Conservation (phyloP, 2,888 invertebrate species). For the Notodonta dromedarius region DNA sequence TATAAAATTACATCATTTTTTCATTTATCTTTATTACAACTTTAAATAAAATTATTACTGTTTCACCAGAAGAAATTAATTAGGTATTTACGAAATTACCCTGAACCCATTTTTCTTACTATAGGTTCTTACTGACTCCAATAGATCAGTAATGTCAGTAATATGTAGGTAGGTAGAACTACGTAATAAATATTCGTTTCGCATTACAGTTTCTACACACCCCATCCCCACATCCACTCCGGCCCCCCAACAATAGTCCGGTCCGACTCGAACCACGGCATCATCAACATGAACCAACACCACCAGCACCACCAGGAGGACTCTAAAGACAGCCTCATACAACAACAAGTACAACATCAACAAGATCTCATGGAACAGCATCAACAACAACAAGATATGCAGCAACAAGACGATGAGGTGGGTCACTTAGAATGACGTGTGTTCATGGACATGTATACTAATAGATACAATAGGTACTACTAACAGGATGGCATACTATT, state of each 20-base stretch:
- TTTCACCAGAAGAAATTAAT: no score
- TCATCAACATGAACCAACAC: slow-evolving; percentile 78
- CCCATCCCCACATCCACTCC: slow-evolving; percentile 76
- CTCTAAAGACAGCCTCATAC: slow-evolving; percentile 79
- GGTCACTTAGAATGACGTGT: neutral
- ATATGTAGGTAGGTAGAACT: no score
- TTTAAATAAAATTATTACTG: no score
- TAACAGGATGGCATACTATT: no score
- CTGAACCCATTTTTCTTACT: neutral
- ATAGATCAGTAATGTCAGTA: no score
- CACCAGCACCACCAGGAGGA: slow-evolving; percentile 69
- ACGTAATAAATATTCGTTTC: slow-evolving; percentile 5
- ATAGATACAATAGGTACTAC: no score
- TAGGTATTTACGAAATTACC: no score
- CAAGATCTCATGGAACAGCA: slow-evolving; percentile 80
- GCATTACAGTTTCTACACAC: slow-evolving; percentile 75
- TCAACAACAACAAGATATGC: slow-evolving; percentile 74
- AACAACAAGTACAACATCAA: slow-evolving; percentile 79
- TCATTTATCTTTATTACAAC: no score
- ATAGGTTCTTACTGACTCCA: neutral
- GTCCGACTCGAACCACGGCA: slow-evolving; percentile 73
- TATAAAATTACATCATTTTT: no score
- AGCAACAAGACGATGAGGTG: slow-evolving; percentile 79
- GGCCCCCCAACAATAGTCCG: slow-evolving; percentile 77
- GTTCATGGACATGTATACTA: no score